Conservation (phyloP, 2,113 vertebrate species). For the Urocolius indicus region DNA sequence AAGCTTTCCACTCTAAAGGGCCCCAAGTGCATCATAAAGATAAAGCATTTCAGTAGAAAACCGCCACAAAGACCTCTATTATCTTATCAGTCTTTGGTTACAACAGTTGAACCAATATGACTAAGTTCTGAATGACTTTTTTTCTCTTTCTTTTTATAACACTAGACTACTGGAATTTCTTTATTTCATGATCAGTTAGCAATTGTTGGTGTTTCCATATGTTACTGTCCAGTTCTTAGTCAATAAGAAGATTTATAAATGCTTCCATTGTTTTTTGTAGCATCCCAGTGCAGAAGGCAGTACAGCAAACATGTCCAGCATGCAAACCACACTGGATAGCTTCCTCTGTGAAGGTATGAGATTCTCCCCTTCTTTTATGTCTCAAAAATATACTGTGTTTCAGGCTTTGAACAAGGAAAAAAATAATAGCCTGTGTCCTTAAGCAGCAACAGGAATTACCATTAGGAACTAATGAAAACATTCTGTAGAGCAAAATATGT, state of each 20-base stretch:
- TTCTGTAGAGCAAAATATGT: background rate
- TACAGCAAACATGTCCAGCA: conserved; percentile 77
- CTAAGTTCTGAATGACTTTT: conserved; percentile 91
- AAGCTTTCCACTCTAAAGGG: conserved; percentile 96
- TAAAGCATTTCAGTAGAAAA: conserved; percentile 96
- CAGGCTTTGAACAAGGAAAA: background rate
- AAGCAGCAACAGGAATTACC: background rate
- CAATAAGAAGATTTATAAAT: conserved; percentile 91
- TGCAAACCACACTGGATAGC: conserved; percentile 49
- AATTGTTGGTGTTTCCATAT: conserved; percentile 90
- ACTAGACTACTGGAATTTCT: conserved; percentile 91
- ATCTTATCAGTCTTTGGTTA: conserved; percentile 93
- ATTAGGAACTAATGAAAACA: background rate
- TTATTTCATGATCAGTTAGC: conserved; percentile 91
- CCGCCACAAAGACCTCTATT: conserved; percentile 96
- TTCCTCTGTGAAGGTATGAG: conserved; percentile 51
- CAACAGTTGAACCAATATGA: conserved; percentile 98
- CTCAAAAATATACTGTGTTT: conserved; percentile 12
- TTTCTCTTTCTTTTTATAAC: conserved; percentile 68
- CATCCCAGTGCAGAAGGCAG: conserved; percentile 69
- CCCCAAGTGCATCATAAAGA: conserved; percentile 96
- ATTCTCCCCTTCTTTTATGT: background rate
- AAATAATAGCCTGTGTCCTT: background rate
- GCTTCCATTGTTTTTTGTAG: conserved; percentile 84
- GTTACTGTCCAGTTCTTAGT: conserved; percentile 82